Evolutionary conservation across 2,888 invertebrate species (phyloP), one percentile per base, ranked within the genome.

Genomic region (Chymomyza amoena): DNA sequence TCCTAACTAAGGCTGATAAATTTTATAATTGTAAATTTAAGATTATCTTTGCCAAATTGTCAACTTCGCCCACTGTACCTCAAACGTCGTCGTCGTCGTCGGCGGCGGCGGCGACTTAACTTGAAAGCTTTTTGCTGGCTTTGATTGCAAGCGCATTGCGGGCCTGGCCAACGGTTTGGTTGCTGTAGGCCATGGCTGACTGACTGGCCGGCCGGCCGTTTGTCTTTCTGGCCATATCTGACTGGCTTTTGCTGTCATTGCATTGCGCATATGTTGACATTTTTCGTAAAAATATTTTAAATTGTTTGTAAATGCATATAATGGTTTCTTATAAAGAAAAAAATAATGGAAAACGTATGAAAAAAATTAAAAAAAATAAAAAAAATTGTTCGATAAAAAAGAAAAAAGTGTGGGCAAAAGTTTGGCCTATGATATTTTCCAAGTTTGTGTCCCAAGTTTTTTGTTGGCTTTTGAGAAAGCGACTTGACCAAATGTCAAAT

Each of bases 231-330:
- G 54, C 54, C 54, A 18, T 54, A 18, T 54, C 54, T 54, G 54
- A 54, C 54, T 54, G 39, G 39, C 39, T 45, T 45, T 45, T 45
- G 39, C 39, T 45, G 79, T 81, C 85, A 83, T 72, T 77, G 79
- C 83, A 81, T 72, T 76, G 82, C 79, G 83, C 85, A 83, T 83
- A 79, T 85, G 85, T 83, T 82, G 85, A 82, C 86, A 81, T 79
- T 83, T 78, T 78, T 80, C 61, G 72, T 70, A 70, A 75, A 82
- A 83, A 83, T 83, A 85, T 73, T 79, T 83, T 68, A 78, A 85
- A 85, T 85, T 78, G 81, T 70, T 85, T 69, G 74, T 79, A 81
- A 84, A 85, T 83, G 79, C 79, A 83, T 70, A 64, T 77, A 77
- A 77, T 76, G 77, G 72, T 71, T 52, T 52, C 13, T 50, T 71